A percentile compares a stretch with the other conserved stretches of the same genome.
Evolutionary conservation across 2,797 vertebrate genomes (phyloP).

Genomic region (Peromyscus attwateri): DNA sequence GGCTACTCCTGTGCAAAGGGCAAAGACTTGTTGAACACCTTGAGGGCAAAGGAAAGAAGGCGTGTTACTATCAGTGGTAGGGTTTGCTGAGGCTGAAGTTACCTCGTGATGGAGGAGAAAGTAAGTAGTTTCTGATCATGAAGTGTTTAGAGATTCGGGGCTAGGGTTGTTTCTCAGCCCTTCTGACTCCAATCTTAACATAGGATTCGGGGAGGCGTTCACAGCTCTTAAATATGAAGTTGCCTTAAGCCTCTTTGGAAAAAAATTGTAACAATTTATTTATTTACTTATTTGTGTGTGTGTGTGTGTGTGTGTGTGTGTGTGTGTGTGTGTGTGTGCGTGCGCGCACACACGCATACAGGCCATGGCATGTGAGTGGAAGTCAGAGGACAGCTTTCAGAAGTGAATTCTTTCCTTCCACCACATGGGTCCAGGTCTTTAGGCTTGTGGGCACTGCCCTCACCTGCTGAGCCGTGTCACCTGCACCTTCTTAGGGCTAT

Average conservation of each 20-base stretch:
- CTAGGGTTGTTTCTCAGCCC: slow-evolving; percentile 12
- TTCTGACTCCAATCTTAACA: not conserved
- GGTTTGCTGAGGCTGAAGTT: not conserved
- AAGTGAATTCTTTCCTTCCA: not conserved
- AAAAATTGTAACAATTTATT: not conserved
- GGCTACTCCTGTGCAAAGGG: slow-evolving; percentile 68
- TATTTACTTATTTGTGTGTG: not conserved
- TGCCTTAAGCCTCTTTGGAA: not conserved
- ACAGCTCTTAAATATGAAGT: not conserved
- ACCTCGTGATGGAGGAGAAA: not conserved
- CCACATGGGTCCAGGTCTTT: not conserved
- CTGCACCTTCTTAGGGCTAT: not conserved
- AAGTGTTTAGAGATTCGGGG: slow-evolving; percentile 2
- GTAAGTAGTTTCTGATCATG: not conserved
- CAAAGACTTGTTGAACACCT: slow-evolving; percentile 79
- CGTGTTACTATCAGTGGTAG: not conserved
- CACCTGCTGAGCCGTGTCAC: not conserved
- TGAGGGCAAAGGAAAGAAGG: slow-evolving; percentile 64
- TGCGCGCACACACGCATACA: too few relatives aligned
- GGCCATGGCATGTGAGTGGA: not conserved
- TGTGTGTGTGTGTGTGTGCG: not conserved
- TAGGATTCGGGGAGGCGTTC: not conserved
- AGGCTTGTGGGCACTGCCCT: not conserved
- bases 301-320: not conserved
- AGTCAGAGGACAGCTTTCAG: not conserved